Evolutionary conservation across 1,140 invertebrate genomes (phyloP).

Genomic region (Tenebrio molitor): DNA sequence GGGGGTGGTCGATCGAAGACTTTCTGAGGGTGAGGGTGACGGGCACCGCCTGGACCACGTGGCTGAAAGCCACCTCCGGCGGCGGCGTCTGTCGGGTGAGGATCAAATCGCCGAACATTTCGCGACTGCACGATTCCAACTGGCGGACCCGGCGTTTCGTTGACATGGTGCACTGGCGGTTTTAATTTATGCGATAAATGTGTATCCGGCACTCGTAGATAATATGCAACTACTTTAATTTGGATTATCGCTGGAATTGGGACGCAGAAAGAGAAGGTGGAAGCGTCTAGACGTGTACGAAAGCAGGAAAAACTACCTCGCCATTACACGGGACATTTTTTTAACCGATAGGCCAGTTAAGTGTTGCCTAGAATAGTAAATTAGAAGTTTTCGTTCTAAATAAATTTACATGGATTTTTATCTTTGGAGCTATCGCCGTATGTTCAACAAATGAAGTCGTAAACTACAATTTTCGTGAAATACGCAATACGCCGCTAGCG

Average conservation of each 20-base stretch:
- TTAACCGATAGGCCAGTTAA: no score
- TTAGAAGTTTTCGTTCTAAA: no score
- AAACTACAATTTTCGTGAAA: no score
- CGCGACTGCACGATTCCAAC: conserved; percentile 58
- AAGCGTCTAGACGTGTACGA: no score
- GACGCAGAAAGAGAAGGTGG: no score
- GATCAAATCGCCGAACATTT: conserved; percentile 61
- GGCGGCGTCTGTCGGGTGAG: conserved; percentile 53
- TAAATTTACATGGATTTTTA: no score
- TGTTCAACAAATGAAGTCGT: no score
- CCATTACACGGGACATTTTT: no score
- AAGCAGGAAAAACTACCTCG: no score
- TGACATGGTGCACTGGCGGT: conserved; percentile 32
- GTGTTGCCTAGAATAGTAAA: no score
- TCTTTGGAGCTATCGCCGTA: no score
- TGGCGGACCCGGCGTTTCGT: conserved; percentile 51
- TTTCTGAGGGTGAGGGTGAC: conserved; percentile 14
- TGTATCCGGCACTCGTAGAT: conserved; percentile 43
- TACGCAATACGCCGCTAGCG: no score
- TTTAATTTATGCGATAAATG: conserved; percentile 43
- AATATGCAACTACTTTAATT: conserved; percentile 37
- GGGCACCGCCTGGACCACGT: conserved; percentile 22
- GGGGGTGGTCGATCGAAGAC: neutral
- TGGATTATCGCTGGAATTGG: conserved; percentile 23
- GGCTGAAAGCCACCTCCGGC: conserved; percentile 2